Conservation (phyloP, 2,113 vertebrate species). For the Cynoglossus semilaevis region DNA sequence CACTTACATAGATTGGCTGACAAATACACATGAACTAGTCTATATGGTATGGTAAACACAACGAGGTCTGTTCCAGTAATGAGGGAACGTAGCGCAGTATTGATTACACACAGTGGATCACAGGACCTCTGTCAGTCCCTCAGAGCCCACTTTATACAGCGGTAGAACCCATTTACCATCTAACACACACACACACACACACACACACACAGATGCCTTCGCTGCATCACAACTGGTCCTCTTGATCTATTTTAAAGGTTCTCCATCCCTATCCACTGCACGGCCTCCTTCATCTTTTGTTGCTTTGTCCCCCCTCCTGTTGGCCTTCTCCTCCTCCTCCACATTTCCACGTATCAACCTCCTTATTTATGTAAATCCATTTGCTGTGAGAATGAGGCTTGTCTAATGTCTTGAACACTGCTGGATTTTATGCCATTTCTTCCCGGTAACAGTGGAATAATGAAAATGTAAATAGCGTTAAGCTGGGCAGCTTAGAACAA, state of each 20-base stretch:
- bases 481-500: slow-evolving; percentile 73
- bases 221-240: slow-evolving; percentile 25
- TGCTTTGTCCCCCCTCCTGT: slow-evolving; percentile 33
- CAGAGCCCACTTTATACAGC: slow-evolving; percentile 65
- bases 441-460: slow-evolving; percentile 73
- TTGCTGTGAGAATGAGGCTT: slow-evolving; percentile 73
- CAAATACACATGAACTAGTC: slow-evolving; percentile 29
- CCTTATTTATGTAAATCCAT: slow-evolving; percentile 77
- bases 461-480: slow-evolving; percentile 78
- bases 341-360: slow-evolving; percentile 62
- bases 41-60: slow-evolving; percentile 56
- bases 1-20: slow-evolving; percentile 8
- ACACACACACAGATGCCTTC: background rate
- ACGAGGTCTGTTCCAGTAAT: slow-evolving; percentile 62
- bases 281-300: slow-evolving; percentile 32
- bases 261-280: slow-evolving; percentile 13
- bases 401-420: slow-evolving; percentile 76
- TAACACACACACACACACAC: background rate
- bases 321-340: slow-evolving; percentile 19
- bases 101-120: slow-evolving; percentile 68
- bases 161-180: slow-evolving; percentile 28
- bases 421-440: slow-evolving; percentile 74
- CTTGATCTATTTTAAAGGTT: slow-evolving; percentile 34
- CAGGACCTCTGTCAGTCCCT: slow-evolving; percentile 67
- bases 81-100: slow-evolving; percentile 64